These are phyloP conservation scores for Hermodice carunculata DNA, from an alignment of 2,888 invertebrate genomes.

Conservation along the genomic window DNA sequence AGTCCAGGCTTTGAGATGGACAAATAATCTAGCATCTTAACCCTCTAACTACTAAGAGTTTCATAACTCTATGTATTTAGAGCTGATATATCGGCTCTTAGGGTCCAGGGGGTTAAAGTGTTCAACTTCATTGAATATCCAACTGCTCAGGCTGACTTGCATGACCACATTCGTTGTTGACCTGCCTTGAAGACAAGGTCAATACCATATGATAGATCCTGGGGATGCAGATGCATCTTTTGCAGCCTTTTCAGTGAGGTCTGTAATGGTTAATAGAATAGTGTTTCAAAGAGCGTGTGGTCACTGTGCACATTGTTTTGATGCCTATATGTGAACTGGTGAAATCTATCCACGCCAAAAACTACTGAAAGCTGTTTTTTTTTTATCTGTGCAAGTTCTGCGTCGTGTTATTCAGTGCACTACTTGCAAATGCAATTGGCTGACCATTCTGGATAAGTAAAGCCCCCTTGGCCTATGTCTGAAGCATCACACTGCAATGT, in stretches of 20 bases:
- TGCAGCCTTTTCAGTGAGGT: slow-evolving; percentile 47
- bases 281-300: slow-evolving; percentile 65
- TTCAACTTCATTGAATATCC: too few species aligned
- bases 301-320: slow-evolving; percentile 64
- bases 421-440: slow-evolving; percentile 64
- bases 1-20: too few species aligned
- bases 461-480: slow-evolving; percentile 28
- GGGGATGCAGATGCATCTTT: slow-evolving; percentile 46
- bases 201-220: too few species aligned
- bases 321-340: slow-evolving; percentile 62
- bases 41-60: too few species aligned
- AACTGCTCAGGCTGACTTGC: too few species aligned
- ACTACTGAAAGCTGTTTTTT: slow-evolving; percentile 61
- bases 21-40: too few species aligned
- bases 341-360: slow-evolving; percentile 64
- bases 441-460: slow-evolving; percentile 53
- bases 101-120: too few species aligned
- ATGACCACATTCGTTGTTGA: too few species aligned
- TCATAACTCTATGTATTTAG: too few species aligned
- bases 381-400: slow-evolving; percentile 57
- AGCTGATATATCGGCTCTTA: too few species aligned
- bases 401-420: slow-evolving; percentile 65
- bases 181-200: too few species aligned
- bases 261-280: slow-evolving; percentile 57
- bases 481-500: slow-evolving; percentile 15